A percentile compares a stretch with the other conserved stretches of the same genome.
phyloP scores from a whole-genome alignment of 1,140 invertebrate species.

The Calosoma granatense region DNA sequence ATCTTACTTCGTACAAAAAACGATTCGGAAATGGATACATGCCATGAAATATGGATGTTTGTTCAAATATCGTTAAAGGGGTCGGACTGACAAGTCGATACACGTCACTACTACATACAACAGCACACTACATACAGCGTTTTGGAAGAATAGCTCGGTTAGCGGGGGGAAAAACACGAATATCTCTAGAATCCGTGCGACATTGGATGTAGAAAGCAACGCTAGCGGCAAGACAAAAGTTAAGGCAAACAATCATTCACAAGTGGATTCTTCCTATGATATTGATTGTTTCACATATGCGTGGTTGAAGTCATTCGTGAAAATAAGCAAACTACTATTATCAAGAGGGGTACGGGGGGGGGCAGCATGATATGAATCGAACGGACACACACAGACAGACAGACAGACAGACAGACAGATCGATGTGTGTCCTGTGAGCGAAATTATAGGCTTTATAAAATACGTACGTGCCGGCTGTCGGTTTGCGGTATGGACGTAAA shows the following conservation, averaged over 20 bases:
- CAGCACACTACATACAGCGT: too few relatives aligned
- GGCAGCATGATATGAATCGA: too few relatives aligned
- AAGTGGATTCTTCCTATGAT: neutral
- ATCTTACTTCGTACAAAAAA: neutral
- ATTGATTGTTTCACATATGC: neutral
- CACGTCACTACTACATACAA: too few relatives aligned
- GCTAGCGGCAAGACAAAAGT: neutral
- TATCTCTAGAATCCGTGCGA: neutral
- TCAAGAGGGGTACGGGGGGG: too few relatives aligned
- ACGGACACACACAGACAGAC: too few relatives aligned
- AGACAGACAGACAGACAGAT: too few relatives aligned
- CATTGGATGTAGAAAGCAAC: neutral
- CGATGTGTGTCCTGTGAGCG: too few relatives aligned
- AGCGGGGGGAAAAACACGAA: neutral
- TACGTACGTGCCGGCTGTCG: constrained; percentile 11
- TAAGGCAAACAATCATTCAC: neutral
- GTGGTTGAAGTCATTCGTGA: neutral
- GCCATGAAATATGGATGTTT: constrained; percentile 5
- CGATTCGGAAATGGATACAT: constrained; percentile 5
- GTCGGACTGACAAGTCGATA: neutral
- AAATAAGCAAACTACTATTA: neutral
- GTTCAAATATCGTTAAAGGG: constrained; percentile 4
- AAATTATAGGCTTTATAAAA: constrained; percentile 15
- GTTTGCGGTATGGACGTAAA: constrained; percentile 9
- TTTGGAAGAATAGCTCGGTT: too few relatives aligned